Evolutionary conservation across 2,888 invertebrate species (phyloP), one percentile per base, ranked within the genome.

Genomic region (Graphium colonna): DNA sequence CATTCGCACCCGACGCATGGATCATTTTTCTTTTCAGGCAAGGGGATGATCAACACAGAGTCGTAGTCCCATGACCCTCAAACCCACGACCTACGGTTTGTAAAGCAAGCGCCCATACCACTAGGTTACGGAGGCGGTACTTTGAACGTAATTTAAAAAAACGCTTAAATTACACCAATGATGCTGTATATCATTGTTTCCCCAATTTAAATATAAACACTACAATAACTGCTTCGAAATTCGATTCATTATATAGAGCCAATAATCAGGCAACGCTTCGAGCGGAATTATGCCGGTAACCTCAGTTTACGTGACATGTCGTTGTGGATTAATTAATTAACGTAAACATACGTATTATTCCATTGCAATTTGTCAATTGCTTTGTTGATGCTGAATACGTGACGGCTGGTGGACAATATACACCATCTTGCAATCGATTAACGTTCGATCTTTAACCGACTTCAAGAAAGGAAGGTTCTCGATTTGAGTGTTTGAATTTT

Each of bases 321-420:
- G 70, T 74, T 72, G 67, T 65, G 58, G 64, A 67, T 67, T 72
- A 75, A 79, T 79, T 79, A 77, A 76, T 77, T 78, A 67, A 65
- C 58, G 63, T 63, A 62, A 63, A 58, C n/a, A n/a, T n/a, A 21
- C 56, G 58, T 52, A 54, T 60, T 64, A 60, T 60, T 58, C 63
- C 63, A 66, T 66, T 55, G 64, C 65, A 70, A 69, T 68, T 65
- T 65, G 65, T 69, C 68, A 68, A 60, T 60, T 57, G 52, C 55
- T 60, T 64, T 57, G 50, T 52, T 61, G 56, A 55, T 61, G 51
- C 48, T 44, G 48, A 8, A 36, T 41, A 52, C 33, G 40, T 47
- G 52, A 26, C 26, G 31, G 31, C 5, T 21, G 21, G 21, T 3
- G 21, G 21, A 52, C 36, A 26, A 5, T 26, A 17, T 31, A 36